A percentile compares a stretch with the other conserved stretches of the same genome.
Conservation (phyloP, 2,797 vertebrate species). For the Oophaga sylvatica region DNA sequence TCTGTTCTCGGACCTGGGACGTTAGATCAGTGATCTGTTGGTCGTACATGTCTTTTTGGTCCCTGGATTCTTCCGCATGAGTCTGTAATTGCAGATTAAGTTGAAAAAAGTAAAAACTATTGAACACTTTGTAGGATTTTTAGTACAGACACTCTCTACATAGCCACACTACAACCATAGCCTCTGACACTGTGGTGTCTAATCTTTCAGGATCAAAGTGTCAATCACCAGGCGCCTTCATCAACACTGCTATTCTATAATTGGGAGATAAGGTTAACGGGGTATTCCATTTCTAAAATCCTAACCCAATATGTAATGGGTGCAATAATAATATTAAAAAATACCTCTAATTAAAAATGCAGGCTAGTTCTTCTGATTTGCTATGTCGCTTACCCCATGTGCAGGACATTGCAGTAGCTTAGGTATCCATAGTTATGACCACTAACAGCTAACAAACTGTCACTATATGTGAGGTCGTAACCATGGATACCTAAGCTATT, state of each 20-base stretch:
- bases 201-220: not conserved
- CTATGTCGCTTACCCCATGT: too few species aligned
- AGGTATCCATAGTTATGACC: too few species aligned
- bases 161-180: not conserved
- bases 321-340: too few species aligned
- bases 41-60: slow-evolving; percentile 62
- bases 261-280: not conserved
- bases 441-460: too few species aligned
- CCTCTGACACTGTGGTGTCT: not conserved
- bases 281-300: too few species aligned
- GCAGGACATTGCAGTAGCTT: too few species aligned
- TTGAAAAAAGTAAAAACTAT: not conserved
- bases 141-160: not conserved
- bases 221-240: not conserved
- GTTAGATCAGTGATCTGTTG: slow-evolving; percentile 59
- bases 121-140: not conserved
- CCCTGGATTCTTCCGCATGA: slow-evolving; percentile 29
- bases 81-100: slow-evolving; percentile 14
- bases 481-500: too few species aligned
- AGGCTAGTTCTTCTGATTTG: too few species aligned
- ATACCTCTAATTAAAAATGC: too few species aligned
- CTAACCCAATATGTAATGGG: too few species aligned
- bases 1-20: slow-evolving; percentile 27
- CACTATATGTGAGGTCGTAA: too few species aligned
- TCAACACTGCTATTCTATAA: not conserved